Percentiles rank a stretch among this genome's conserved stretches.
These are phyloP conservation scores for Pararge aegeria DNA, from an alignment of 1,140 invertebrate genomes.

Conservation along the genomic window DNA sequence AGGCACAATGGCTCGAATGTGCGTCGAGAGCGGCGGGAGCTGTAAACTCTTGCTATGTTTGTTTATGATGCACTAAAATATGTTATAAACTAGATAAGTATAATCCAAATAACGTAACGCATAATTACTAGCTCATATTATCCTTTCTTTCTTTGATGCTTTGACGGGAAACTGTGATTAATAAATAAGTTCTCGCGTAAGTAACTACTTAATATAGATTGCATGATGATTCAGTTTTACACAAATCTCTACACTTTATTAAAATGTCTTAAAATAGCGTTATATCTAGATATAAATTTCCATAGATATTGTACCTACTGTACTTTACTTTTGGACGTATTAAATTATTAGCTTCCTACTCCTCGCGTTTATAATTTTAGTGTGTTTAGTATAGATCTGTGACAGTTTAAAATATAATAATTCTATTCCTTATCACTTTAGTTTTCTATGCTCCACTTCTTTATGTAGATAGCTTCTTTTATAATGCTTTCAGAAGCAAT, in stretches of 20 bases:
- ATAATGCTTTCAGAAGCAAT: neutral
- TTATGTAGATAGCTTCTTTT: neutral
- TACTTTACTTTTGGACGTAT: too few relatives aligned
- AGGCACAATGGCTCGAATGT: slow-evolving; percentile 75
- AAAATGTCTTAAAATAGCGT: too few relatives aligned
- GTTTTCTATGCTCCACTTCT: too few relatives aligned
- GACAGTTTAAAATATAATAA: too few relatives aligned
- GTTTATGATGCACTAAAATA: slow-evolving; percentile 78
- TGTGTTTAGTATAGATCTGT: too few relatives aligned
- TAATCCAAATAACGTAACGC: slow-evolving; percentile 75
- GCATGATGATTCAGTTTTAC: too few relatives aligned
- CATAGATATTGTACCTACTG: too few relatives aligned
- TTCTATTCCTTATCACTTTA: too few relatives aligned
- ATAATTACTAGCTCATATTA: slow-evolving; percentile 71
- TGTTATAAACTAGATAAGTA: slow-evolving; percentile 78
- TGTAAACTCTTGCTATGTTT: slow-evolving; percentile 77
- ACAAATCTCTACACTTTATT: too few relatives aligned
- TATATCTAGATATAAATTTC: too few relatives aligned
- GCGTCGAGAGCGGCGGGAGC: slow-evolving; percentile 68
- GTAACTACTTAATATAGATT: neutral
- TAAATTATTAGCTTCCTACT: too few relatives aligned
- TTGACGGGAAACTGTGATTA: neutral
- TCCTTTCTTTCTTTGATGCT: slow-evolving; percentile 36
- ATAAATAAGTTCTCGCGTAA: neutral
- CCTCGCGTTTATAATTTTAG: too few relatives aligned